Evolutionary conservation across 1,140 invertebrate genomes (phyloP).

Genomic region (Holotrichia oblita): DNA sequence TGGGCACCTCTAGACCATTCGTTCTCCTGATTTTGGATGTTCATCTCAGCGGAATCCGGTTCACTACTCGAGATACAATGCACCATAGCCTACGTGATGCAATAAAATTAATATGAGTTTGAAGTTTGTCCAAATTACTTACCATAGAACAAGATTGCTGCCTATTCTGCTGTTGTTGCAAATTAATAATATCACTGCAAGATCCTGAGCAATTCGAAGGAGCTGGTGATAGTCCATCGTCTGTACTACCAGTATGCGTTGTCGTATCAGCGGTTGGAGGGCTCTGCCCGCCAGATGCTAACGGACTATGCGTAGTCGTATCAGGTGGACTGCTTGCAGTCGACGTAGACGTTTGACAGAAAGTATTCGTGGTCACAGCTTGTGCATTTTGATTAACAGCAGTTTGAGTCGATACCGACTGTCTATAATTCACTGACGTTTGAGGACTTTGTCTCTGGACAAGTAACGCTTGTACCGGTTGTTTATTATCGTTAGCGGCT

Average conservation of each 20-base stretch:
- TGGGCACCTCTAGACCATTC: slow-evolving; percentile 51
- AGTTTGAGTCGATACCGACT: slow-evolving; percentile 81
- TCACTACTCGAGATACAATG: slow-evolving; percentile 87
- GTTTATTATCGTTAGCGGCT: slow-evolving; percentile 59
- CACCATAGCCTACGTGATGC: slow-evolving; percentile 74
- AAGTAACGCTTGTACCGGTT: slow-evolving; percentile 63
- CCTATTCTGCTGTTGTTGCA: slow-evolving; percentile 51
- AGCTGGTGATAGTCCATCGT: slow-evolving; percentile 60
- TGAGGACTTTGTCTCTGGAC: slow-evolving; percentile 61
- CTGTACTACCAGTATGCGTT: slow-evolving; percentile 65
- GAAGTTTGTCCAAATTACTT: slow-evolving; percentile 47
- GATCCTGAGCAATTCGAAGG: slow-evolving; percentile 57
- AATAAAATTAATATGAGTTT: slow-evolving; percentile 20
- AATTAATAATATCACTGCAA: slow-evolving; percentile 48
- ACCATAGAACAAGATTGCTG: slow-evolving; percentile 66
- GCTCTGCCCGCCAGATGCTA: slow-evolving; percentile 64
- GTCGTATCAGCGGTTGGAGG: slow-evolving; percentile 68
- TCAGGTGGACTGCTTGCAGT: slow-evolving; percentile 73
- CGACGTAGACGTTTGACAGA: slow-evolving; percentile 63
- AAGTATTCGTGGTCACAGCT: slow-evolving; percentile 66
- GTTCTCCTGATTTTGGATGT: slow-evolving; percentile 53
- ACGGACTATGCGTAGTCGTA: slow-evolving; percentile 82
- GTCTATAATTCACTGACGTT: slow-evolving; percentile 58
- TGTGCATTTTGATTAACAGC: slow-evolving; percentile 69
- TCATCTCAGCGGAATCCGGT: slow-evolving; percentile 72